These are phyloP conservation scores for Zingel zingel DNA, from an alignment of 2,113 vertebrate species.

Conservation along the genomic window DNA sequence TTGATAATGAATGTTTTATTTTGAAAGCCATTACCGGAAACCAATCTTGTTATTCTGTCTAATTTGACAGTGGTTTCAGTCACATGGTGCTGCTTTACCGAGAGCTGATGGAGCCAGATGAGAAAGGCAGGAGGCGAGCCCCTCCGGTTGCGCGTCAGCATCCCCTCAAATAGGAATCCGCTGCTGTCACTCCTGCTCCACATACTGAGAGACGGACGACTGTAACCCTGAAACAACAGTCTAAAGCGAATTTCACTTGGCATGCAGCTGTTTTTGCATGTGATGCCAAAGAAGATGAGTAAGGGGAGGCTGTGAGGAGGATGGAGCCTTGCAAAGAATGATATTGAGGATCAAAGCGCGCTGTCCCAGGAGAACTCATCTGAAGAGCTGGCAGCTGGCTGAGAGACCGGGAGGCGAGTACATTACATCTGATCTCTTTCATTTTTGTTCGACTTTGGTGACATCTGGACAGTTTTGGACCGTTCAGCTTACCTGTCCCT, in stretches of 20 bases:
- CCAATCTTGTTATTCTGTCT: accelerated
- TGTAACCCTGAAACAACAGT: constrained; percentile 28
- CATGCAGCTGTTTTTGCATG: constrained; percentile 38
- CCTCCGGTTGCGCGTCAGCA: constrained; percentile 77
- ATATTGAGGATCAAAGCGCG: constrained; percentile 73
- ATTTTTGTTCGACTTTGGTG: constrained; percentile 21
- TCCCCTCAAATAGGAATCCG: constrained; percentile 76
- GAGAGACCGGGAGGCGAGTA: constrained; percentile 80
- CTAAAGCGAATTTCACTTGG: constrained; percentile 14
- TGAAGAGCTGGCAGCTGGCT: constrained; percentile 67
- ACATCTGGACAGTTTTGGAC: constrained; percentile 30
- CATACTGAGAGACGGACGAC: constrained; percentile 44
- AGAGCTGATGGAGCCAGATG: constrained; percentile 79
- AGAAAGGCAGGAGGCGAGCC: constrained; percentile 78
- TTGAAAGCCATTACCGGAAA: constrained; percentile 43
- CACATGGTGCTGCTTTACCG: constrained; percentile 75
- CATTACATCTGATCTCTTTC: neutral
- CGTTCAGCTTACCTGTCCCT: constrained; percentile 4
- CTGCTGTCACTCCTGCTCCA: constrained; percentile 70
- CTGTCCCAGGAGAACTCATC: constrained; percentile 81
- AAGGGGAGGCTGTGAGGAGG: constrained; percentile 66
- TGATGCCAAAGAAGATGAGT: constrained; percentile 63
- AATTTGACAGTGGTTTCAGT: constrained; percentile 48
- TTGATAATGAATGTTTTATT: constrained; percentile 35
- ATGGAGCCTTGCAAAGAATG: constrained; percentile 67